Conservation (phyloP, 2,113 vertebrate genomes). For the Lepisosteus oculatus region DNA sequence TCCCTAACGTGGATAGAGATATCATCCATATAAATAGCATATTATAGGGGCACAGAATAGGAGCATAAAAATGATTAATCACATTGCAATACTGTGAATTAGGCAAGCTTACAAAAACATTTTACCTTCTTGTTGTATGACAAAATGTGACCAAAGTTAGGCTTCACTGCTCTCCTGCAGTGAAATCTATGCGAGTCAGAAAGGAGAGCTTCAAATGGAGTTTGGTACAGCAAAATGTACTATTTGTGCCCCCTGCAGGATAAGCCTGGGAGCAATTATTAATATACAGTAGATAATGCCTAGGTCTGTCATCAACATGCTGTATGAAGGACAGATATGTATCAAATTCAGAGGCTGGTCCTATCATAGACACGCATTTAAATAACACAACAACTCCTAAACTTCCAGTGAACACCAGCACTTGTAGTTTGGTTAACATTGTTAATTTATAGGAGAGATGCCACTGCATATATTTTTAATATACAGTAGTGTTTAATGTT, state of each 20-base stretch:
- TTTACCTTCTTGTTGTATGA: constrained; percentile 22
- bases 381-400: background rate
- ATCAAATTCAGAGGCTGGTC: background rate
- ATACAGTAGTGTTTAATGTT: background rate
- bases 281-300: constrained; percentile 7
- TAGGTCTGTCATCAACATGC: constrained; percentile 11
- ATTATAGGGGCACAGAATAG: too few species aligned
- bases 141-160: constrained; percentile 29
- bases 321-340: background rate
- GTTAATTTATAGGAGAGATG: constrained; percentile 10
- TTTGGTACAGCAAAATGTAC: constrained; percentile 7
- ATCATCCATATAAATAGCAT: too few species aligned
- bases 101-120: too few species aligned
- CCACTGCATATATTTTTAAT: background rate
- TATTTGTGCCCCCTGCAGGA: constrained; percentile 30
- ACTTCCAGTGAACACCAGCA: constrained; percentile 11
- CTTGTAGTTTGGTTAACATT: background rate
- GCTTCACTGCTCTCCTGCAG: constrained; percentile 19
- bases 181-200: constrained; percentile 26
- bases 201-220: constrained; percentile 11
- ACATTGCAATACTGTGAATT: background rate
- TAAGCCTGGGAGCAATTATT: constrained; percentile 9
- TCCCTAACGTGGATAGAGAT: too few species aligned
- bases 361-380: background rate
- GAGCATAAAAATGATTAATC: too few species aligned